These are phyloP conservation scores for Gisinianus flammeolus DNA, from an alignment of 2,888 invertebrate genomes.

Conservation along the genomic window DNA sequence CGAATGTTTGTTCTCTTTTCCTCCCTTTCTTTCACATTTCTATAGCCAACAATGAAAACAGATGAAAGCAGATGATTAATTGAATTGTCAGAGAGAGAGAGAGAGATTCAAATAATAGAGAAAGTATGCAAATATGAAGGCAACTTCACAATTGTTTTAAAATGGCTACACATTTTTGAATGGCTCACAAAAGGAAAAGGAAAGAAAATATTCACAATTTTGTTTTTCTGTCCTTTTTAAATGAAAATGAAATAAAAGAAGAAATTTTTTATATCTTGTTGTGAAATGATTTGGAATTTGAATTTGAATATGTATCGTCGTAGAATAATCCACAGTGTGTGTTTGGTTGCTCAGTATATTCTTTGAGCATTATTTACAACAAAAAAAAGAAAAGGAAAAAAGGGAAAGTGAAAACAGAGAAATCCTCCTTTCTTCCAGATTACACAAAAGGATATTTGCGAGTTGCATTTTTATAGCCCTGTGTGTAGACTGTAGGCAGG, in stretches of 20 bases:
- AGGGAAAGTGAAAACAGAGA: slow-evolving; percentile 9
- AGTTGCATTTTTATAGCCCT: slow-evolving; percentile 4
- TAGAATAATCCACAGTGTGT: neutral
- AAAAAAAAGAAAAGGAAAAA: neutral
- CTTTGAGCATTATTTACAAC: neutral
- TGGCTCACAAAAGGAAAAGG: too few species aligned
- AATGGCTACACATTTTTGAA: neutral
- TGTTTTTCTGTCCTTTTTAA: neutral
- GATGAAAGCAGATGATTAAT: slow-evolving; percentile 19
- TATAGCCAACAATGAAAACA: neutral
- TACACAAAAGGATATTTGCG: neutral
- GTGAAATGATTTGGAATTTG: slow-evolving; percentile 14
- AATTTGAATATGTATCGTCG: neutral
- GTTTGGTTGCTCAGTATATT: neutral
- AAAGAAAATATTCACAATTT: neutral
- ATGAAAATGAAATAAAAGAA: neutral
- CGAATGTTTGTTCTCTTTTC: neutral
- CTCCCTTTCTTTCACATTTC: neutral
- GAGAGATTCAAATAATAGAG: neutral
- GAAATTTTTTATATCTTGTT: neutral
- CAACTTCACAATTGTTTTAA: neutral
- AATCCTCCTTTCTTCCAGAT: neutral
- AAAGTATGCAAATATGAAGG: slow-evolving; percentile 18
- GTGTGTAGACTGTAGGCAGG: neutral
- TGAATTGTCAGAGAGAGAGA: slow-evolving; percentile 3